A percentile compares a stretch with the other conserved stretches of the same genome.
Evolutionary conservation across 2,797 vertebrate species (phyloP).

Genomic region (Gambelia wislizenii): DNA sequence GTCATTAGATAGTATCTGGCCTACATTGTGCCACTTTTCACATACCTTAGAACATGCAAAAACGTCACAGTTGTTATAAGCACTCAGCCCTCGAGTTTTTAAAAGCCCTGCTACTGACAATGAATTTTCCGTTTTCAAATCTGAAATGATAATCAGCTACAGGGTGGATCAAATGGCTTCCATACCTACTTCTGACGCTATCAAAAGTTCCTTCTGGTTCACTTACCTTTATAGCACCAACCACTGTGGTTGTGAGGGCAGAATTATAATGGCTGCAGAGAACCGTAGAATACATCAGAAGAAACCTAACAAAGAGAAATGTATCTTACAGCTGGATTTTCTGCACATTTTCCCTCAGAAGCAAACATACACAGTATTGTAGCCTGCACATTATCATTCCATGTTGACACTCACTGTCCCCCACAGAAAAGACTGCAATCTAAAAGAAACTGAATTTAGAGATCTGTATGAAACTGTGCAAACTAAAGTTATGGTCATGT

Average conservation of each 20-base stretch:
- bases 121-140: not conserved
- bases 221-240: slow-evolving; percentile 92
- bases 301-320: slow-evolving; percentile 82
- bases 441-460: not conserved
- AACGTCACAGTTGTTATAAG: not conserved
- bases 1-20: not conserved
- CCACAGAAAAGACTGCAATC: not conserved
- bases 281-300: slow-evolving; percentile 92
- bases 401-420: not conserved
- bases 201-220: not conserved
- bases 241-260: slow-evolving; percentile 90
- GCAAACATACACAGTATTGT: not conserved
- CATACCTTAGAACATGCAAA: not conserved
- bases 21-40: not conserved
- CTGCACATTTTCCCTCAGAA: not conserved
- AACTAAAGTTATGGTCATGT: not conserved
- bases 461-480: not conserved
- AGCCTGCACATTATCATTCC: not conserved
- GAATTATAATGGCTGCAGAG: slow-evolving; percentile 94
- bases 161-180: not conserved
- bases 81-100: not conserved
- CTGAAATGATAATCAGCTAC: not conserved
- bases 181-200: not conserved
- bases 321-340: not conserved
- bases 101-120: not conserved